Evolutionary conservation across 2,797 vertebrate species (phyloP).

Genomic region (Glossophaga mutica): DNA sequence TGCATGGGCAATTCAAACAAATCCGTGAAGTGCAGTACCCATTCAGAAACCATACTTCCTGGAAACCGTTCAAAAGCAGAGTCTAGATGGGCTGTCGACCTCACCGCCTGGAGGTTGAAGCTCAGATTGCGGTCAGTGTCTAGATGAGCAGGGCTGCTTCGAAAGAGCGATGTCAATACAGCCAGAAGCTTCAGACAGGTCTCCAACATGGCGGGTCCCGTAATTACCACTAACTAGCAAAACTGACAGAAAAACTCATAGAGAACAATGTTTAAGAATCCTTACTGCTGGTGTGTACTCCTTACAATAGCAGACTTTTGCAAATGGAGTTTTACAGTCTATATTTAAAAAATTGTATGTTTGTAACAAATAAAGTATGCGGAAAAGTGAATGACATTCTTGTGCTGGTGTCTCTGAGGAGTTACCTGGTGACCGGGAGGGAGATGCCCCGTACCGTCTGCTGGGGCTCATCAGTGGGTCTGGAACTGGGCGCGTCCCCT

Average conservation of each 20-base stretch:
- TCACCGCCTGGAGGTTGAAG: constrained; percentile 75
- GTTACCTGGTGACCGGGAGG: background rate
- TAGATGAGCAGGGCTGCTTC: constrained; percentile 77
- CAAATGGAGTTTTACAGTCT: constrained; percentile 92
- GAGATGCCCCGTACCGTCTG: background rate
- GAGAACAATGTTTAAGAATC: constrained; percentile 75
- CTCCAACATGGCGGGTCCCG: constrained; percentile 81
- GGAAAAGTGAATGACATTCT: constrained; percentile 84
- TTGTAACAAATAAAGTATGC: constrained; percentile 93
- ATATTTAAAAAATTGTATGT: constrained; percentile 94
- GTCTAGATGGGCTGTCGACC: constrained; percentile 67
- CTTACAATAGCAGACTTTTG: constrained; percentile 87
- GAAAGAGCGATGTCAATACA: constrained; percentile 67
- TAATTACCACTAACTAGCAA: constrained; percentile 85
- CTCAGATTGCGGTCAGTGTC: constrained; percentile 71
- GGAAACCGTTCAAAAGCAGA: constrained; percentile 71
- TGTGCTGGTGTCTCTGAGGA: constrained; percentile 41
- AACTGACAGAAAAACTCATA: constrained; percentile 73
- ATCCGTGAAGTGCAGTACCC: constrained; percentile 74
- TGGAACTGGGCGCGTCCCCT: background rate
- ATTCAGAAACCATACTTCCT: constrained; percentile 74
- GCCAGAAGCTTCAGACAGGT: constrained; percentile 74
- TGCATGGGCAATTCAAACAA: constrained; percentile 74
- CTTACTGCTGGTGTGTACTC: constrained; percentile 85
- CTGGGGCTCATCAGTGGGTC: background rate